These are phyloP conservation scores for Dysidea cf. avara DNA, from an alignment of 37 sponge, comb jelly and placozoan genomes.

Conservation along the genomic window DNA sequence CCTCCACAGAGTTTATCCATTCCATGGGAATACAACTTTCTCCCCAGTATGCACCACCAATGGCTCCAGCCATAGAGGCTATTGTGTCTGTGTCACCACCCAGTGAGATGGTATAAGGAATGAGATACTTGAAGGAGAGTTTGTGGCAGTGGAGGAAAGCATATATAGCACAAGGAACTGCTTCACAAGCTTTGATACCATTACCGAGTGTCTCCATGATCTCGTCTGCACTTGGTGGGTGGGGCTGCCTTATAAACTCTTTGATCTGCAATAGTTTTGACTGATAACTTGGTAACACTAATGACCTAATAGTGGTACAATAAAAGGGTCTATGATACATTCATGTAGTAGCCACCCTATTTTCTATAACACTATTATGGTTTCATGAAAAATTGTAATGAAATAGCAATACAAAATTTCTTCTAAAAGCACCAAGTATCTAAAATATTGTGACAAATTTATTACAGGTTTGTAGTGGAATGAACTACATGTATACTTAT, in stretches of 20 bases:
- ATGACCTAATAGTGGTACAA: not conserved
- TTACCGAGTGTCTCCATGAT: constrained; percentile 52
- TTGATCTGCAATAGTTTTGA: constrained; percentile 30
- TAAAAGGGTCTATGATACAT: not conserved
- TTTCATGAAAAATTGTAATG: too few relatives aligned
- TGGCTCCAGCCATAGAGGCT: constrained; percentile 84
- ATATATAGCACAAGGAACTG: constrained; percentile 71
- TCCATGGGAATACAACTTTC: constrained; percentile 50
- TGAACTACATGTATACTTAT: too few relatives aligned
- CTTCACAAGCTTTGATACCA: constrained; percentile 67
- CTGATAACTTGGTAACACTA: constrained; percentile 40
- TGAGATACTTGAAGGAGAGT: constrained; percentile 45
- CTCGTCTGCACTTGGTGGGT: constrained; percentile 34
- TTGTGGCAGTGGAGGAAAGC: constrained; percentile 57
- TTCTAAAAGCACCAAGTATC: too few relatives aligned
- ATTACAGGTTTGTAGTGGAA: too few relatives aligned
- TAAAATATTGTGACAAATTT: too few relatives aligned
- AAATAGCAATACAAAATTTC: too few relatives aligned
- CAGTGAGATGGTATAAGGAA: constrained; percentile 71
- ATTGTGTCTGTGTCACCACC: constrained; percentile 90
- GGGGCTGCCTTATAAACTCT: constrained; percentile 25
- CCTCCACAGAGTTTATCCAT: constrained; percentile 53
- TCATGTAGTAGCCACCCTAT: not conserved
- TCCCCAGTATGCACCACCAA: constrained; percentile 77
- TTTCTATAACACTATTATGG: too few relatives aligned